Conservation (phyloP, 1,140 invertebrate species). For the Drosophila triauraria region DNA sequence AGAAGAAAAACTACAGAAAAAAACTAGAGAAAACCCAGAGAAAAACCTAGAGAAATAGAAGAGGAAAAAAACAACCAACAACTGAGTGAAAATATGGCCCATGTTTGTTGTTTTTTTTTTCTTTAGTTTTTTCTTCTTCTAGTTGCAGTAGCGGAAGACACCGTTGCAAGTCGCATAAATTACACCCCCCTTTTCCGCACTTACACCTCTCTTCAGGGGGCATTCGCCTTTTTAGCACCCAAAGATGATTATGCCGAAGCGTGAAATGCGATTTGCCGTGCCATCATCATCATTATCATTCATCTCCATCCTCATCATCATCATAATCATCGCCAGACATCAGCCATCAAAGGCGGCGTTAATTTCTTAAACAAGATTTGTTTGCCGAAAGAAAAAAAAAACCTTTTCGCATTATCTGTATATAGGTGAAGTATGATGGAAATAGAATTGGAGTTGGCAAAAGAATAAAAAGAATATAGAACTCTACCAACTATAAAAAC, state of each 20-base stretch:
- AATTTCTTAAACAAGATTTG: slow-evolving; percentile 63
- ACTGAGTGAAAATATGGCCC: slow-evolving; percentile 67
- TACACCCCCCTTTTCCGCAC: slow-evolving; percentile 33
- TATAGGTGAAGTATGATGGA: slow-evolving; percentile 61
- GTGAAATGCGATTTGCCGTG: slow-evolving; percentile 72
- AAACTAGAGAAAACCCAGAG: slow-evolving; percentile 51
- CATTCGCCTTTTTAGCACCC: slow-evolving; percentile 80
- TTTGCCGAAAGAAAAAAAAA: slow-evolving; percentile 15
- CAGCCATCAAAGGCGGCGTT: slow-evolving; percentile 55
- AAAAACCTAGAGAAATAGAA: slow-evolving; percentile 22
- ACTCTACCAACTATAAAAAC: slow-evolving; percentile 5
- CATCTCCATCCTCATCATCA: slow-evolving; percentile 44
- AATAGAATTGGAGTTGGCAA: slow-evolving; percentile 31
- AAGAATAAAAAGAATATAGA: slow-evolving; percentile 7
- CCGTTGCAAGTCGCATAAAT: slow-evolving; percentile 83
- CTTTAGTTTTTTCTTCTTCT: slow-evolving; percentile 39
- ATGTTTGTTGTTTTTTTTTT: slow-evolving; percentile 61
- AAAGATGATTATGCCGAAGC: slow-evolving; percentile 63
- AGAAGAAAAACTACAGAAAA: slow-evolving; percentile 41
- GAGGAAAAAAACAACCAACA: slow-evolving; percentile 31
- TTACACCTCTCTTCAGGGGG: slow-evolving; percentile 45
- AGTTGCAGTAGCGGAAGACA: slow-evolving; percentile 75
- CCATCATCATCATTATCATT: slow-evolving; percentile 51
- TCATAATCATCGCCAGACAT: slow-evolving; percentile 35
- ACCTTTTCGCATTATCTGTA: slow-evolving; percentile 34